Evolutionary conservation across 2,797 vertebrate genomes (phyloP), one percentile per base, ranked within the genome.

Genomic region (Clarias laeviceps): DNA sequence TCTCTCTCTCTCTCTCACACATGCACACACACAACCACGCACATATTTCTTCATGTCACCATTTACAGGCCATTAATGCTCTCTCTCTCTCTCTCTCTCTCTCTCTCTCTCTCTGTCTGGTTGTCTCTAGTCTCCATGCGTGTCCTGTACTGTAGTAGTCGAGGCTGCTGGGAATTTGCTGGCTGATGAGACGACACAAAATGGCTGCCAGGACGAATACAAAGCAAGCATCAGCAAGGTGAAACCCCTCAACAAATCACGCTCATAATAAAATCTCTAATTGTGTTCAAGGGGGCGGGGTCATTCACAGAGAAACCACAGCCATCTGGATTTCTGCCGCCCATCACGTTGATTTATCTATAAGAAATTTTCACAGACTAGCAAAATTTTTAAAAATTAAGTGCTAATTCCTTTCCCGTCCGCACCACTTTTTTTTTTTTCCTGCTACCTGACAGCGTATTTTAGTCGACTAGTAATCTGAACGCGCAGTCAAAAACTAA

Each of bases 181-280:
- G 61, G 91, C 94, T 80, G 97, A 97, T 83, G 96, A 95, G 85
- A 92, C 94, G 3, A 91, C 94, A 85, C 95, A 94, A 90, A 96
- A 96, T 45, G 95, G 96, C 85, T 94, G 96, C 92, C 95, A 96
- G 86, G 96, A 97, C 79, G 96, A 97, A 84, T 92, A 93, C 89
- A 94, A 95, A 91, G 92, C 93, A 84, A 94, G 95, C 87, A 96
- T 92, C 92, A 92, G 91, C 1, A 97, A 97, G 95, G 97, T 97
- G 80, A 82, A 45, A 9, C 68, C 40, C 34, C 24, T 61, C 32
- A 4, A n/a, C 18, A 50, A 50, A 18, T 22, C 50, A 9, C 9
- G 12, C 8, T 73, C 6, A n/a, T 45, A 11, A 8, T 29, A n/a
- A 45, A n/a, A n/a, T 29, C 69, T 22, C 57, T 61, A 61, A 11